Evolutionary conservation across 2,888 invertebrate species (phyloP), one percentile per base, ranked within the genome.

Genomic region (Papilio gigon): DNA sequence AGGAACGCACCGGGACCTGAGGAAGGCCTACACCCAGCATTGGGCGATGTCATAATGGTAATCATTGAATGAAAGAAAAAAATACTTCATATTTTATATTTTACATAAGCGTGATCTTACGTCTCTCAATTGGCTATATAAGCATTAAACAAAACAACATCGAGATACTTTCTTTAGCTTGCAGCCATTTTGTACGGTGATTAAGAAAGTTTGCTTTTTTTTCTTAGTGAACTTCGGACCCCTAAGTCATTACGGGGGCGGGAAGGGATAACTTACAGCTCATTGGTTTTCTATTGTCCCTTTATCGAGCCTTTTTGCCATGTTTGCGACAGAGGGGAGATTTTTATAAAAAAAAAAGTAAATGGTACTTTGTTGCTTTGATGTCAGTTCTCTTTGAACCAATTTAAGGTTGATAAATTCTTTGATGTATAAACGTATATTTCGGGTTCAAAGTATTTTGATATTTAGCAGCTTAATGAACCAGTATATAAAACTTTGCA

Each of bases 211-310:
- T 71, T 68, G 62, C n/a, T 47, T 70, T 71, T 75, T 71, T 75
- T 74, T 70, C 79, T 70, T 63, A 60, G 63, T 37, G 40, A 71
- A 72, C 65, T 71, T 72, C 50, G 58, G 58, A 60, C 64, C 69
- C 70, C 63, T 62, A 70, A 67, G 67, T 70, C 82, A 82, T 84
- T 80, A 79, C 78, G 74, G 72, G 81, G 78, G 79, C 80, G 82
- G 82, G 80, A 78, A 79, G 80, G 83, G 83, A 84, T 87, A 86
- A 82, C 83, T 86, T 82, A 82, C 85, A 83, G 80, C 80, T 85
- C 88, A 88, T 88, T 88, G 86, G 83, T 82, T 85, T 83, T 80
- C 83, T 82, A 88, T 88, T 87, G 85, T 88, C 83, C 81, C 80
- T 80, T 84, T 81, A 82, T 78, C 81, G 75, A 78, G 79, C 80